Evolutionary conservation across 2,797 vertebrate species (phyloP), one percentile per base, ranked within the genome.

Genomic region (Epinephelus coioides): DNA sequence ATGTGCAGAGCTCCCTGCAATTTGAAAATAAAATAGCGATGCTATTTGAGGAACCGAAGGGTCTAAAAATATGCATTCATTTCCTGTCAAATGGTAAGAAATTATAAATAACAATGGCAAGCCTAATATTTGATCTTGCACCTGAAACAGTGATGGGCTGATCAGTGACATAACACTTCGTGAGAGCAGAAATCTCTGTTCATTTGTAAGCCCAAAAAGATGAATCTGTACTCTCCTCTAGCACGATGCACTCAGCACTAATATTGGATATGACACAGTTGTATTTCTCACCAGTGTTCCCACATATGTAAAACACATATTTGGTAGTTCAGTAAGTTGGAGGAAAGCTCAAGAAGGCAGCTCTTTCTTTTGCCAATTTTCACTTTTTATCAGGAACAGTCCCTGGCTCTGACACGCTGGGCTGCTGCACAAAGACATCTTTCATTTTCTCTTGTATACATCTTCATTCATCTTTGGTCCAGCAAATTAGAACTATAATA

Each of bases 241-340:
- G 50, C 44, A 9, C 2, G 12, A 27, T 69, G 68, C 62, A 59
- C 75, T 74, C 61, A 51, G 63, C 25, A 19, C 51, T 66, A 59
- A 56, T 27, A 44, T 50, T 81, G 27, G 69, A 78, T 49, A 66
- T 40, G 15, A 73, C 23, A 50, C 53, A 64, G 51, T 62, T 69
- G 23, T 64, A 69, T 81, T 78, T 91, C 68, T 68, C 82, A 80
- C 79, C 65, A 78, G 68, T 71, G 83, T 81, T 77, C 56, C 73
- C 78, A 75, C 72, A 78, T 79, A 71, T 81, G 73, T 68, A 76
- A 78, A 83, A 85, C 55, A 73, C 76, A 82, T 69, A 74, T 81
- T 79, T 25, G 1, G 61, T 47, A 23, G 11, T 56, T 51, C 82
- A 78, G 50, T 47, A 55, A 79, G 44, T 54, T 73, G 43, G 34